These are phyloP conservation scores for Spilogale gracilis DNA, from an alignment of 2,113 vertebrate species.

Conservation along the genomic window DNA sequence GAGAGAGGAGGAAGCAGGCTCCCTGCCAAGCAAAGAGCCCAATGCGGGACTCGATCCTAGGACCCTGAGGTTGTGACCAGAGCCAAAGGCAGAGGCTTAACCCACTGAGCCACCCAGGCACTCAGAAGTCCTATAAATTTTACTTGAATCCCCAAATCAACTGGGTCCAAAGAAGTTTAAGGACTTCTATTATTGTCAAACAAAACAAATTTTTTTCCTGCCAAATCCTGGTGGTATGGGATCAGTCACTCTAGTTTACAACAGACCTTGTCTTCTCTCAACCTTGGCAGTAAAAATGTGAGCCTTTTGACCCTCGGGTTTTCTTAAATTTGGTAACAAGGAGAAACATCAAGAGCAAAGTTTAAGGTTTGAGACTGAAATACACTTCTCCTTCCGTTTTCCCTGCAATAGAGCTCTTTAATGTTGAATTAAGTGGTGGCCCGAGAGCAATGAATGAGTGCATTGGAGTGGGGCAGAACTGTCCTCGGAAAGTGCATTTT, in stretches of 20 bases:
- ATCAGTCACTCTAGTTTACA: neutral
- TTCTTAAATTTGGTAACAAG: neutral
- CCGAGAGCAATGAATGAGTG: neutral
- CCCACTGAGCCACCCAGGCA: too few relatives aligned
- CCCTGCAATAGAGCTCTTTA: neutral
- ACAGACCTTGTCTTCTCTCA: neutral
- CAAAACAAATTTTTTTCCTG: neutral
- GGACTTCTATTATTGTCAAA: neutral
- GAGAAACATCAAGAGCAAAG: neutral
- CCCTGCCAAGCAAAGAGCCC: too few relatives aligned
- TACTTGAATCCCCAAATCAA: constrained; percentile 2
- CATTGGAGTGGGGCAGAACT: neutral
- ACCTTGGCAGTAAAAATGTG: neutral
- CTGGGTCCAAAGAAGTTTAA: neutral
- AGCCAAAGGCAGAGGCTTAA: too few relatives aligned
- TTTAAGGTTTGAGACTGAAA: neutral
- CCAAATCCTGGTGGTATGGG: neutral
- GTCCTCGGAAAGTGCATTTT: neutral
- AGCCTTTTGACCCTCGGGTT: neutral
- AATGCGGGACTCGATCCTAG: too few relatives aligned
- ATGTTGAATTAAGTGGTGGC: neutral
- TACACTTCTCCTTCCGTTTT: neutral
- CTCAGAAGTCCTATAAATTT: neutral
- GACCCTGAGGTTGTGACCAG: too few relatives aligned
- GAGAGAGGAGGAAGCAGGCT: too few relatives aligned